phyloP scores from a whole-genome alignment of 30 jellyfish, hydroid and myxozoan genomes.

The Hydractinia echinata region DNA sequence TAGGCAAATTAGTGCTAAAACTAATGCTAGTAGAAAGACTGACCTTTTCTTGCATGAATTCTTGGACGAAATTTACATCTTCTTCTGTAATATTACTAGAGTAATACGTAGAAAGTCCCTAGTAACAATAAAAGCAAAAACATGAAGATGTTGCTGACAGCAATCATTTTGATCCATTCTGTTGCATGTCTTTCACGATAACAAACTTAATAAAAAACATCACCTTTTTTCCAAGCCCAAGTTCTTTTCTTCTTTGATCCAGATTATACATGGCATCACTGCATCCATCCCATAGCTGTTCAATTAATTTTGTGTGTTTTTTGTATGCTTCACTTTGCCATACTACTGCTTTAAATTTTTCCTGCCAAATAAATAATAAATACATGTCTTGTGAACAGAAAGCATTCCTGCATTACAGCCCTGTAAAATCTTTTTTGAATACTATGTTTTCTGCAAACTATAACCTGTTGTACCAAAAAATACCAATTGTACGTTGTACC shows the following conservation, averaged over 20 bases:
- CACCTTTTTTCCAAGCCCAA: slow-evolving; percentile 75
- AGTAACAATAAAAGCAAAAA: neutral
- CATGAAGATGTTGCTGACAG: too few relatives aligned
- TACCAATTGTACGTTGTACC: too few relatives aligned
- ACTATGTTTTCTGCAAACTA: too few relatives aligned
- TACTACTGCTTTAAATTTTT: slow-evolving; percentile 39
- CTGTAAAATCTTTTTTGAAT: too few relatives aligned
- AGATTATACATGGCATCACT: slow-evolving; percentile 50
- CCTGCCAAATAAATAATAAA: slow-evolving; percentile 12
- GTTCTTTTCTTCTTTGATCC: slow-evolving; percentile 52
- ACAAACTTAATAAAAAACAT: neutral
- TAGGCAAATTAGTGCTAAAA: too few relatives aligned
- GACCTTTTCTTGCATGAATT: slow-evolving; percentile 69
- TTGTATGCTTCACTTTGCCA: slow-evolving; percentile 73
- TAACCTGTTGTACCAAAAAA: too few relatives aligned
- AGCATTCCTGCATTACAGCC: too few relatives aligned
- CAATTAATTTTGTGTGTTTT: slow-evolving; percentile 46
- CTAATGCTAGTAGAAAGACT: too few relatives aligned
- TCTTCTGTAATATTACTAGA: slow-evolving; percentile 68
- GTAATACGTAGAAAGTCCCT: slow-evolving; percentile 87
- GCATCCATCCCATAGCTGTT: slow-evolving; percentile 76
- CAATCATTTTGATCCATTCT: too few relatives aligned
- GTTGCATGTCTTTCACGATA: too few relatives aligned
- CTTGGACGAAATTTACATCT: slow-evolving; percentile 59
- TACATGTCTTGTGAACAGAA: too few relatives aligned